Evolutionary conservation across 2,888 invertebrate species (phyloP).

Genomic region (Lottia scabra): DNA sequence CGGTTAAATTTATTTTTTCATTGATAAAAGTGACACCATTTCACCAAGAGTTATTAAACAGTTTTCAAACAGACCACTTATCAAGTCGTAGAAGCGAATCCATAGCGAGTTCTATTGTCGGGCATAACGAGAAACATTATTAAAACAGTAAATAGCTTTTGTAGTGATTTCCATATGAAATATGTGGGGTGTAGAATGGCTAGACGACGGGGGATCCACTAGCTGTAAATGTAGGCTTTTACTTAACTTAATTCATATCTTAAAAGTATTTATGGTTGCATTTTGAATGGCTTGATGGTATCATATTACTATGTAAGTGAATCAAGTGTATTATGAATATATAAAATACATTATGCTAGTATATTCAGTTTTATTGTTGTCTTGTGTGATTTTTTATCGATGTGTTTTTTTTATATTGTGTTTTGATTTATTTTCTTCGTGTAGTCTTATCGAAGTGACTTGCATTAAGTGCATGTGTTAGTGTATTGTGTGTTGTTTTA

Average conservation of each 20-base stretch:
- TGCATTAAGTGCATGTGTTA: no score
- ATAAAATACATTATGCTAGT: no score
- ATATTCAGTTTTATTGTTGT: no score
- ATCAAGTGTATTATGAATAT: no score
- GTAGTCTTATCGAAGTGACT: no score
- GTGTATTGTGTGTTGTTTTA: no score
- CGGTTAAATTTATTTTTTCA: not conserved
- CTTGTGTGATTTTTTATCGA: no score
- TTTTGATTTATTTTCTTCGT: no score
- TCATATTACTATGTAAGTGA: no score
- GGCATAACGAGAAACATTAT: not conserved
- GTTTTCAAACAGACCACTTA: conserved; percentile 1
- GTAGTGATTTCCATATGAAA: not conserved
- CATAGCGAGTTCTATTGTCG: not conserved
- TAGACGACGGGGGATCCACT: not conserved
- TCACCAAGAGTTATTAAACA: not conserved
- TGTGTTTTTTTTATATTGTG: no score
- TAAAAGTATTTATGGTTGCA: not conserved
- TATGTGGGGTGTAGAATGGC: not conserved
- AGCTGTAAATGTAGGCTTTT: not conserved
- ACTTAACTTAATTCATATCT: not conserved
- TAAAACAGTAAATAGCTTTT: not conserved
- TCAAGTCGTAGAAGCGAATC: not conserved
- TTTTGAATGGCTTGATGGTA: no score
- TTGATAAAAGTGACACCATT: conserved; percentile 3